Percentiles rank a stretch among this genome's conserved stretches.
phyloP scores from a whole-genome alignment of 1,140 invertebrate species.

The Drosophila subpulchrella region DNA sequence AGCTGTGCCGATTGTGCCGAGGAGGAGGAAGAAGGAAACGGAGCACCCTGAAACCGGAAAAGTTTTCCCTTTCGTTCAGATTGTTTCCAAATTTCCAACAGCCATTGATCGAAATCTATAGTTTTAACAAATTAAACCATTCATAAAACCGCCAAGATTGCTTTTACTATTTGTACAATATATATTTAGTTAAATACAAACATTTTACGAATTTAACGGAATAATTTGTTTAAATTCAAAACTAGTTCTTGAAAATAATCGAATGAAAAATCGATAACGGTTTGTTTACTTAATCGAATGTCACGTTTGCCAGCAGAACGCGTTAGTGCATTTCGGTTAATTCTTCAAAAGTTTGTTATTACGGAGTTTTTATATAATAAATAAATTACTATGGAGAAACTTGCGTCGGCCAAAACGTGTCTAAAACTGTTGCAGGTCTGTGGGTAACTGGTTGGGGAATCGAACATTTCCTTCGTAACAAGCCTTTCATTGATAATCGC shows the following conservation, averaged over 20 bases:
- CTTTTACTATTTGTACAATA: too few relatives aligned
- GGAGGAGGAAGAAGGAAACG: constrained; percentile 47
- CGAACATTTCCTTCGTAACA: background rate
- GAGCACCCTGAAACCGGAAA: constrained; percentile 4
- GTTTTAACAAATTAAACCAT: constrained; percentile 22
- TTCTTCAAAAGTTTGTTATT: constrained; percentile 12
- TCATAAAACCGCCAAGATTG: background rate
- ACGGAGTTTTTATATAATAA: constrained; percentile 35
- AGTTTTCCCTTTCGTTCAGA: background rate
- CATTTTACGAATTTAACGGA: background rate
- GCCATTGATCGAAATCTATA: constrained; percentile 18
- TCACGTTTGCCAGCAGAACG: constrained; percentile 1
- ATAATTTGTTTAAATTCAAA: background rate
- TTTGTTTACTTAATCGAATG: constrained; percentile 1
- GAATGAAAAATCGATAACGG: background rate
- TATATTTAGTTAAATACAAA: background rate
- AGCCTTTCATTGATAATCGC: constrained; percentile 8
- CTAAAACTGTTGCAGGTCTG: constrained; percentile 59
- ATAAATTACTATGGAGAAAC: constrained; percentile 51
- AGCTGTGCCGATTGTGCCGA: constrained; percentile 34
- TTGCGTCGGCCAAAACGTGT: constrained; percentile 52
- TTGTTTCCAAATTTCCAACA: constrained; percentile 6
- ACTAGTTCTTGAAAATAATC: background rate
- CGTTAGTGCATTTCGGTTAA: background rate
- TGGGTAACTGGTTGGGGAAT: background rate